Conservation (phyloP, 1,140 invertebrate species). For the Olivierus martensii region DNA sequence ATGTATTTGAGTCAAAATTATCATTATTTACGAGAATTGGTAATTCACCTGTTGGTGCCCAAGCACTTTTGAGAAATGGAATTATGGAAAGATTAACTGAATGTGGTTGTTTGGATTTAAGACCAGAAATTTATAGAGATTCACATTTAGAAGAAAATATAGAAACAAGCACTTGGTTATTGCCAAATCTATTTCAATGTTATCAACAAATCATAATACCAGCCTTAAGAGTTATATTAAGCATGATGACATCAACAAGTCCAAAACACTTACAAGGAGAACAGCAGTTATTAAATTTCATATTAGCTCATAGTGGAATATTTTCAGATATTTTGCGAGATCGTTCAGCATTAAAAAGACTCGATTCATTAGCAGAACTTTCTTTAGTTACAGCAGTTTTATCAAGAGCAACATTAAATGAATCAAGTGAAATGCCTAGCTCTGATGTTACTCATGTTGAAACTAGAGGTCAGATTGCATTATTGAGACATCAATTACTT, state of each 20-base stretch:
- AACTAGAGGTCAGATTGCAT: conserved; percentile 35
- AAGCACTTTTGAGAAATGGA: conserved; percentile 56
- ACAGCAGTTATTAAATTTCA: conserved; percentile 58
- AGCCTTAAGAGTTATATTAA: conserved; percentile 33
- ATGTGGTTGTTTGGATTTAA: conserved; percentile 59
- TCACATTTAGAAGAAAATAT: background rate
- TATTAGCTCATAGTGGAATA: conserved; percentile 64
- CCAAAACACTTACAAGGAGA: conserved; percentile 61
- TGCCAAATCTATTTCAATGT: conserved; percentile 9
- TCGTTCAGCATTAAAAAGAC: conserved; percentile 45
- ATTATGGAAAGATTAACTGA: conserved; percentile 54
- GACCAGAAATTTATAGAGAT: conserved; percentile 29
- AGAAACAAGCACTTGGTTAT: conserved; percentile 5
- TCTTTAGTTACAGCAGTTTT: conserved; percentile 61
- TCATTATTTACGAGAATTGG: conserved; percentile 60
- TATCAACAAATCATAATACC: conserved; percentile 13
- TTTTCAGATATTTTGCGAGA: conserved; percentile 58
- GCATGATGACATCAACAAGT: conserved; percentile 63
- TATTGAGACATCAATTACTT: conserved; percentile 24
- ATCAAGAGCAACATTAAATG: conserved; percentile 51
- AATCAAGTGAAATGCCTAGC: conserved; percentile 24
- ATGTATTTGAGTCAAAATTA: conserved; percentile 79
- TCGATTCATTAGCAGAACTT: conserved; percentile 47
- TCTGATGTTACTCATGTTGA: conserved; percentile 5
- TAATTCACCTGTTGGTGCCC: conserved; percentile 52